Conservation (phyloP, 2,797 vertebrate genomes). For the Oreortyx pictus region DNA sequence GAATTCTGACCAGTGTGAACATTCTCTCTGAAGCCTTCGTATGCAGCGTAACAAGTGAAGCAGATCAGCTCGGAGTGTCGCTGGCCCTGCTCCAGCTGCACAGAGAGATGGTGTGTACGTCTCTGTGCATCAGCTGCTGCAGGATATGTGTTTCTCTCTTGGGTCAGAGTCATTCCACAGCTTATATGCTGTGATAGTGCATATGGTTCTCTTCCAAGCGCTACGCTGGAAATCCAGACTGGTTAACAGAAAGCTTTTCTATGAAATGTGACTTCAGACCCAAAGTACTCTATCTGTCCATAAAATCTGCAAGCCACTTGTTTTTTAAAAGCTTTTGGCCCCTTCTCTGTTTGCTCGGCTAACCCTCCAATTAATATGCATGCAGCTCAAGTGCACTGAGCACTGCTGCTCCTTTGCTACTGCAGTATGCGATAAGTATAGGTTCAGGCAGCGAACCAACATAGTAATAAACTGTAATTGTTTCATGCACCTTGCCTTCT, state of each 20-base stretch:
- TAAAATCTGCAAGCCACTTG: conserved; percentile 17
- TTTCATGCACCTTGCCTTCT: conserved; percentile 74
- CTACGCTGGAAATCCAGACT: not conserved
- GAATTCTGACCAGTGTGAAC: not conserved
- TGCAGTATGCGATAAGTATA: conserved; percentile 54
- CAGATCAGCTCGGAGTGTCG: not conserved
- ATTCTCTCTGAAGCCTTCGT: not conserved
- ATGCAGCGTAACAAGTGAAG: not conserved
- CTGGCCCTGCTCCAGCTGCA: conserved; percentile 23
- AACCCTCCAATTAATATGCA: conserved; percentile 28
- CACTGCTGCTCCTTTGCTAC: conserved; percentile 15
- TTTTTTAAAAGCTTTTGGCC: conserved; percentile 16
- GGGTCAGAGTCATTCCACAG: not conserved
- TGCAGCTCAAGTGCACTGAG: not conserved
- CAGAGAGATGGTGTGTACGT: conserved; percentile 8
- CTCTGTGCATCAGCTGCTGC: conserved; percentile 48
- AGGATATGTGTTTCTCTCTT: conserved; percentile 15
- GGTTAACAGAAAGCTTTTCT: not conserved
- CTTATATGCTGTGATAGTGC: not conserved
- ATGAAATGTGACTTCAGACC: conserved; percentile 10
- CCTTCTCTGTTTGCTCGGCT: conserved; percentile 22
- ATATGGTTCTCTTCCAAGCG: not conserved
- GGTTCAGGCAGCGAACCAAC: conserved; percentile 69
- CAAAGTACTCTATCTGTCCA: not conserved
- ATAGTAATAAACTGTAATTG: conserved; percentile 72